These are phyloP conservation scores for Harpagoxenus sublaevis DNA, from an alignment of 2,888 invertebrate species.

Conservation along the genomic window DNA sequence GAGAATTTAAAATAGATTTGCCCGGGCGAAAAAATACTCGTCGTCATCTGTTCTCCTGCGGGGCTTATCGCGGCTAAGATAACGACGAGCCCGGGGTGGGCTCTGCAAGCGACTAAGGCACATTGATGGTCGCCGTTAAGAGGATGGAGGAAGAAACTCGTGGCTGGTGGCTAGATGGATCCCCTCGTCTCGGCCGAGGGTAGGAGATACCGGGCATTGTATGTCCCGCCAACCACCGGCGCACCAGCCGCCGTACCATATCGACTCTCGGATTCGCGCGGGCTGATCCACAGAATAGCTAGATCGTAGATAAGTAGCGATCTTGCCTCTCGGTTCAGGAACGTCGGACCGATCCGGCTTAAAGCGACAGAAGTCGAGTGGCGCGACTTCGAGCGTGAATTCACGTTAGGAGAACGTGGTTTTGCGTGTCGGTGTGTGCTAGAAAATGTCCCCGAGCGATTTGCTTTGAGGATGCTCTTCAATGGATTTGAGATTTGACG, in stretches of 20 bases:
- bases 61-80: conserved; percentile 76
- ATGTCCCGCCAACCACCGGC: conserved; percentile 54
- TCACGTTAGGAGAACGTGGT: conserved; percentile 3
- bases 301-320: conserved; percentile 72
- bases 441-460: background rate
- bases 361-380: conserved; percentile 52
- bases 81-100: conserved; percentile 40
- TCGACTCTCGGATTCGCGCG: conserved; percentile 57
- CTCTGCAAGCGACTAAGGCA: conserved; percentile 67
- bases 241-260: conserved; percentile 40
- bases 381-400: conserved; percentile 43
- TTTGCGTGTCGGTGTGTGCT: conserved; percentile 20
- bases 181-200: conserved; percentile 49
- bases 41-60: conserved; percentile 63
- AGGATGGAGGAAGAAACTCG: conserved; percentile 36
- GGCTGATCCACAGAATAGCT: conserved; percentile 73
- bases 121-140: conserved; percentile 62
- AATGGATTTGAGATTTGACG: conserved; percentile 23
- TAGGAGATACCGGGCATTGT: conserved; percentile 52
- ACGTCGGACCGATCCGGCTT: conserved; percentile 37
- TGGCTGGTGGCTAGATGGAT: conserved; percentile 49
- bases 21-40: conserved; percentile 68
- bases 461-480: background rate
- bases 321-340: conserved; percentile 49
- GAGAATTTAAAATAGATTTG: conserved; percentile 83